A percentile compares a stretch with the other conserved stretches of the same genome.
Conservation (phyloP, 2,888 invertebrate species). For the Caenorhabditis uteleia region DNA sequence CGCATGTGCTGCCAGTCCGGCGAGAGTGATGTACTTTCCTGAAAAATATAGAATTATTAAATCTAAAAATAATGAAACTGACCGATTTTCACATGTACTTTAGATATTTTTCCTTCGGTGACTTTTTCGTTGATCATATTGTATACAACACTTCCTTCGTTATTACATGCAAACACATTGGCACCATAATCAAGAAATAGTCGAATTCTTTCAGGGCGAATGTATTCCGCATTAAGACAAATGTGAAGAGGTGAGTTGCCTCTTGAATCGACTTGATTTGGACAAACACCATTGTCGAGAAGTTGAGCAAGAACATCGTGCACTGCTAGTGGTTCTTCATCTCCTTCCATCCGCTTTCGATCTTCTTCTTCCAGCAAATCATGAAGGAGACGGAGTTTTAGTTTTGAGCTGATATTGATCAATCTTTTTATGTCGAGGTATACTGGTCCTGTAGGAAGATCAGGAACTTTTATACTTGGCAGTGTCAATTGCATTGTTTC, state of each 20-base stretch:
- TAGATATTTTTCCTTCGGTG: not conserved
- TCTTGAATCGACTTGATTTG: conserved; percentile 28
- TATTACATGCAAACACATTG: conserved; percentile 43
- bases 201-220: too few species aligned
- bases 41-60: conserved; percentile 17
- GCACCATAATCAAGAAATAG: conserved; percentile 41
- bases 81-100: conserved; percentile 9
- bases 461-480: conserved; percentile 2
- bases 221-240: too few species aligned
- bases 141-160: conserved; percentile 37
- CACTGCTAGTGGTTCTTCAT: too few species aligned
- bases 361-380: conserved; percentile 27
- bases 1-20: conserved; percentile 37
- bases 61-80: conserved; percentile 1
- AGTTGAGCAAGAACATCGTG: conserved; percentile 27
- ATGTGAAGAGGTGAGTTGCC: conserved; percentile 54
- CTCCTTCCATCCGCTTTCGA: conserved; percentile 16
- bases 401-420: conserved; percentile 9
- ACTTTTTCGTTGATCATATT: conserved; percentile 26
- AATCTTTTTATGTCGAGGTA: conserved; percentile 7
- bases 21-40: conserved; percentile 35
- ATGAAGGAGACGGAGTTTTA: conserved; percentile 32
- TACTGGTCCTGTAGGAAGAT: not conserved
- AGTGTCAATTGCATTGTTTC: conserved; percentile 20
- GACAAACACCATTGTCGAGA: conserved; percentile 39